A percentile compares a stretch with the other conserved stretches of the same genome.
phyloP scores from a whole-genome alignment of 2,113 vertebrate species.

The Bolborhynchus lineola region DNA sequence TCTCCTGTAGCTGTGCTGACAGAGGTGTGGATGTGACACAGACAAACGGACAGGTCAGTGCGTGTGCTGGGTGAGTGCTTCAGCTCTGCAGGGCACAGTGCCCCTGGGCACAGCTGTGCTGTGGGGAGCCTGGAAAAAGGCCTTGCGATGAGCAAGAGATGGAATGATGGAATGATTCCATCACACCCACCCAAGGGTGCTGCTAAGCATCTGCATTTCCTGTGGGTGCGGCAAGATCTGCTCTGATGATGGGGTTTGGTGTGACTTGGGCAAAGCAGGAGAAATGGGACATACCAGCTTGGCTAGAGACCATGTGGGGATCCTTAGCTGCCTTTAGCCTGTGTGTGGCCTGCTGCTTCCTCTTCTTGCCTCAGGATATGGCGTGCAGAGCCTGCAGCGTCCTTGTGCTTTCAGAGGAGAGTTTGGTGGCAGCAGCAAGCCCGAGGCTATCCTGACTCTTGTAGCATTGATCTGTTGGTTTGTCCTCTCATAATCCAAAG shows the following conservation, averaged over 20 bases:
- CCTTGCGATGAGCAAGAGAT: neutral
- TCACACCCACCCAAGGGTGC: neutral
- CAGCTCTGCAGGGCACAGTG: neutral
- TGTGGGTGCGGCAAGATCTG: neutral
- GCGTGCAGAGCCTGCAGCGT: neutral
- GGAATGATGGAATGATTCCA: neutral
- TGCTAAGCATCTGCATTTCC: neutral
- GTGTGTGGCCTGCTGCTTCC: neutral
- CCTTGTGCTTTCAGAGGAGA: neutral
- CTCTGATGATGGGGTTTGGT: neutral
- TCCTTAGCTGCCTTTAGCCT: neutral
- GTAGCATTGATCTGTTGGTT: neutral
- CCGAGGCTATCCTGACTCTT: neutral
- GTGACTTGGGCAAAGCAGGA: neutral
- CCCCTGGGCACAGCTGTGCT: neutral
- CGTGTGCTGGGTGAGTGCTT: neutral
- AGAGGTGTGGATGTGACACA: accelerated
- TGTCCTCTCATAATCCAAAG: neutral
- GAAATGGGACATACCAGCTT: neutral
- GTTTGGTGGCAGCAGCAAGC: neutral
- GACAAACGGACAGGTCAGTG: neutral
- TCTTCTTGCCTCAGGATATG: neutral
- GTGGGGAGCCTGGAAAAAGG: neutral
- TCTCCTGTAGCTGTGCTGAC: neutral
- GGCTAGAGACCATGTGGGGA: neutral